Conservation (phyloP, 2,797 vertebrate species). For the Malacoraja senta region DNA sequence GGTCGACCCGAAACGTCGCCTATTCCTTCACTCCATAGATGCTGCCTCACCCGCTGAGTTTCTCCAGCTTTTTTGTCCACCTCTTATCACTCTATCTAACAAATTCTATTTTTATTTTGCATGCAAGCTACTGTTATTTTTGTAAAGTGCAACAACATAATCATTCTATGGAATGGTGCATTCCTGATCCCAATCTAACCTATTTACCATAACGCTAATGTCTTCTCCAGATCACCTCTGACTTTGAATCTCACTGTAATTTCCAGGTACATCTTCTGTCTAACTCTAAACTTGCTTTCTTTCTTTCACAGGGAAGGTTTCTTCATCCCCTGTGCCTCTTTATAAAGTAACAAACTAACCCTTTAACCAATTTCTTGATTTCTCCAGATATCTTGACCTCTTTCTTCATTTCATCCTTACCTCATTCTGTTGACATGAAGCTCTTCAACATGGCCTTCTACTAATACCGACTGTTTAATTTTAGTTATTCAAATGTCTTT, state of each 20-base stretch:
- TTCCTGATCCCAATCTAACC: neutral
- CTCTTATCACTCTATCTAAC: neutral
- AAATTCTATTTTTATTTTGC: neutral
- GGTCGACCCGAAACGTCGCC: too few relatives aligned
- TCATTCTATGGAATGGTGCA: neutral
- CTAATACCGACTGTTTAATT: neutral
- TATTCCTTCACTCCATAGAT: too few relatives aligned
- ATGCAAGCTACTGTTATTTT: constrained; percentile 13
- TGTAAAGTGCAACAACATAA: neutral
- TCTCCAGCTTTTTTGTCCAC: too few relatives aligned
- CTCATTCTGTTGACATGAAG: neutral
- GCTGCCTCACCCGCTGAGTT: too few relatives aligned
- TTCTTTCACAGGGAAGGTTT: neutral
- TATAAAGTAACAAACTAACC: too few relatives aligned
- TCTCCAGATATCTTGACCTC: neutral
- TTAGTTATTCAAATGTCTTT: neutral
- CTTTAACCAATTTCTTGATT: neutral
- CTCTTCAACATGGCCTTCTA: neutral
- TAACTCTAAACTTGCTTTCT: neutral
- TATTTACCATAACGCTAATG: neutral
- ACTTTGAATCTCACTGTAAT: neutral
- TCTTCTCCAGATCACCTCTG: neutral
- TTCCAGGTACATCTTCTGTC: neutral
- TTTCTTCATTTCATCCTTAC: neutral
- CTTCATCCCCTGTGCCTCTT: neutral